phyloP scores from a whole-genome alignment of 2,888 invertebrate species.

The Pandemis heparana region DNA sequence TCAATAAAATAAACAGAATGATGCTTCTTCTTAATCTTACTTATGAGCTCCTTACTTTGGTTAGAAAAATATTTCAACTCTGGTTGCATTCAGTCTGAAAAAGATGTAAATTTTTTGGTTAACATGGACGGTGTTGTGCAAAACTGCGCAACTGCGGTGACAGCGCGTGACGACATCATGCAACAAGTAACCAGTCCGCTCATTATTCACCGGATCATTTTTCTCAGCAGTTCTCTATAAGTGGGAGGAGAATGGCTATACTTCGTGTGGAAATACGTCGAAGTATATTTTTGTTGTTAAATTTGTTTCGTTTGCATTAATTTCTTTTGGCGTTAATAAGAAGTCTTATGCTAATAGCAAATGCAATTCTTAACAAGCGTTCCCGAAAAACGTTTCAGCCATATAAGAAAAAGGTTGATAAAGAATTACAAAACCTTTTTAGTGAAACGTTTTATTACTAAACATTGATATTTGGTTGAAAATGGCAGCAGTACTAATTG shows the following conservation, averaged over 20 bases:
- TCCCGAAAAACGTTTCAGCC: too few relatives aligned
- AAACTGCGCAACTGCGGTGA: conserved; percentile 57
- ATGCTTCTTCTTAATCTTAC: too few relatives aligned
- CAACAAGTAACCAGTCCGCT: conserved; percentile 55
- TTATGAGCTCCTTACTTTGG: too few relatives aligned
- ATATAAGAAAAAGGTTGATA: not conserved
- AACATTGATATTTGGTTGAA: not conserved
- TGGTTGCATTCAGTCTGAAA: not conserved
- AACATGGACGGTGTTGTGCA: conserved; percentile 46
- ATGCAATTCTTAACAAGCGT: too few relatives aligned
- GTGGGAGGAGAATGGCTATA: conserved; percentile 42
- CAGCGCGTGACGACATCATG: conserved; percentile 60
- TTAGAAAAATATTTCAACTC: not conserved
- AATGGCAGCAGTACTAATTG: not conserved
- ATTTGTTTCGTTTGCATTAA: not conserved
- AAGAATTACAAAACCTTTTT: not conserved
- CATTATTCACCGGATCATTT: conserved; percentile 52
- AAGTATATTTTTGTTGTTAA: not conserved
- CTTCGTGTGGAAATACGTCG: conserved; percentile 36
- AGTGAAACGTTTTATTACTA: not conserved
- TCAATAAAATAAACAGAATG: too few relatives aligned
- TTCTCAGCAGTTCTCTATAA: conserved; percentile 44
- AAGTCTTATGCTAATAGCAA: too few relatives aligned
- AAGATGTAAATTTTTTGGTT: conserved; percentile 18
- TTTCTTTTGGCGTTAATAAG: not conserved